Evolutionary conservation across 1,140 invertebrate genomes (phyloP).

Genomic region (Brachionus koreanus): DNA sequence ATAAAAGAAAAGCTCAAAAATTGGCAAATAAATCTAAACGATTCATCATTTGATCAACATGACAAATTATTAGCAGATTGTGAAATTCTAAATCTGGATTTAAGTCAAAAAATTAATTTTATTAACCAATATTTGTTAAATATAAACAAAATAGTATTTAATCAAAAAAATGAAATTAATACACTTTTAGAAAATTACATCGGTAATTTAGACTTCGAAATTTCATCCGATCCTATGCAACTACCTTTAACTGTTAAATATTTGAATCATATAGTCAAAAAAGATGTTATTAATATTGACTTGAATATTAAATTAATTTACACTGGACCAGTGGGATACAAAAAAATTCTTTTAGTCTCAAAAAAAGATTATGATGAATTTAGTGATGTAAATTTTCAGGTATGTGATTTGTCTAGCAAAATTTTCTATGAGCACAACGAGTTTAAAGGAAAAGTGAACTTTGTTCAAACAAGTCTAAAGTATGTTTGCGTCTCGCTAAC

Average conservation of each 20-base stretch:
- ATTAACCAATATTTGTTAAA: neutral
- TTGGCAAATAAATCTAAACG: neutral
- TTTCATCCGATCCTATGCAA: neutral
- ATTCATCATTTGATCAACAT: neutral
- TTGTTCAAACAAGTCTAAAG: neutral
- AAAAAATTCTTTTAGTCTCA: neutral
- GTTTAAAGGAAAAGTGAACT: neutral
- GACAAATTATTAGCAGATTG: neutral
- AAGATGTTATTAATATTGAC: neutral
- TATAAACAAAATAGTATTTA: constrained; percentile 13
- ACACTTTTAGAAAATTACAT: neutral
- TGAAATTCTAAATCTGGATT: neutral
- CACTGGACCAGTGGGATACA: neutral
- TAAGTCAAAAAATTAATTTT: neutral
- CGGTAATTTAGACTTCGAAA: neutral
- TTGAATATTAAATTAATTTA: constrained; percentile 3
- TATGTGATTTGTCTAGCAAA: neutral
- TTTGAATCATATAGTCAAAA: neutral
- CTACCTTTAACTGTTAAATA: neutral
- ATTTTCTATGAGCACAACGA: neutral
- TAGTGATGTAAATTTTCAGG: neutral
- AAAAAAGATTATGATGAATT: constrained; percentile 12
- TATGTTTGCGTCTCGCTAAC: neutral
- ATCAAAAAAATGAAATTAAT: constrained; percentile 24
- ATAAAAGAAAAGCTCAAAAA: neutral